These are phyloP conservation scores for Python bivittatus DNA, from an alignment of 2,113 vertebrate species.

Conservation along the genomic window DNA sequence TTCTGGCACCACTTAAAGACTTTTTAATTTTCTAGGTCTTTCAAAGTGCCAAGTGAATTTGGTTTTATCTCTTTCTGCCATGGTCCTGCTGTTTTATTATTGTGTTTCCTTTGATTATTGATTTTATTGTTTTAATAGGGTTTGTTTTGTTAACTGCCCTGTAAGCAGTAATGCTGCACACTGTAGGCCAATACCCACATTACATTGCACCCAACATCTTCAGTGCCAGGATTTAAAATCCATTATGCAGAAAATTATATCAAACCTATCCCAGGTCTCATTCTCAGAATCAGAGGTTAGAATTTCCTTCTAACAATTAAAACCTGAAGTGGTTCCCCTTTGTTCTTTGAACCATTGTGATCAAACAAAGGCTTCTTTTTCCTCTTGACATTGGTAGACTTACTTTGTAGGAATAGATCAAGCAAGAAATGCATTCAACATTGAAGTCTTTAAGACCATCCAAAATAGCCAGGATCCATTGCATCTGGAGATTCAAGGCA, in stretches of 20 bases:
- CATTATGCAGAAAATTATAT: not conserved
- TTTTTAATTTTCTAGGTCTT: not conserved
- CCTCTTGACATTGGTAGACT: not conserved
- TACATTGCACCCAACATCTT: not conserved
- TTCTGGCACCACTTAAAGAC: not conserved
- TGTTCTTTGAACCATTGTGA: not conserved
- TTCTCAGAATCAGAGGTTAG: not conserved
- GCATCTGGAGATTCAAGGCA: not conserved
- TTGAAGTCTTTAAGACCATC: not conserved
- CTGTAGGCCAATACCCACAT: not conserved
- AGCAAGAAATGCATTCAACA: not conserved
- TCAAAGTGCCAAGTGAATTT: not conserved
- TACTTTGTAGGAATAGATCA: not conserved
- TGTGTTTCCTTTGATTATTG: not conserved
- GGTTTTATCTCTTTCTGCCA: not conserved
- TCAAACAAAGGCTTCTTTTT: not conserved
- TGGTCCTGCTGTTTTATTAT: not conserved
- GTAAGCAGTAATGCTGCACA: not conserved
- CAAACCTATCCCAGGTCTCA: not conserved
- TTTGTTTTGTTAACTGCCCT: not conserved
- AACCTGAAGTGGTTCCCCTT: not conserved
- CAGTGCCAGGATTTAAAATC: not conserved
- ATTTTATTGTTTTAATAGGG: not conserved
- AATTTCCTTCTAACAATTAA: not conserved
- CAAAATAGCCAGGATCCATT: not conserved